Conservation (phyloP, 2,113 vertebrate species). For the Aldabrachelys gigantea region DNA sequence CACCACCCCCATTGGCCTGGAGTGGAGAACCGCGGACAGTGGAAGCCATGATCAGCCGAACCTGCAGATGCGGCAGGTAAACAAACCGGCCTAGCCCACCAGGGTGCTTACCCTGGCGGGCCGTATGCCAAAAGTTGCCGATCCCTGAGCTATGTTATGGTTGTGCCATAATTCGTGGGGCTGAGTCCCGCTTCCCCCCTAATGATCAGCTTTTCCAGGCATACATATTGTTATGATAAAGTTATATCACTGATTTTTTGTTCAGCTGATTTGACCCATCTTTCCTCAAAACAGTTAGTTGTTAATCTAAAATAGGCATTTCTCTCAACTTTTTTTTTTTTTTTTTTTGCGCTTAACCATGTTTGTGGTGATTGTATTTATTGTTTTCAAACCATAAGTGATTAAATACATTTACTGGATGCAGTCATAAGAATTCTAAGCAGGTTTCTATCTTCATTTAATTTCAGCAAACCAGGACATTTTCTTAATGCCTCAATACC, state of each 20-base stretch:
- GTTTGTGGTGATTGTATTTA: neutral
- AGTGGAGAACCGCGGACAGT: too few relatives aligned
- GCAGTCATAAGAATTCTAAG: conserved; percentile 4
- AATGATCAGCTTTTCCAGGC: neutral
- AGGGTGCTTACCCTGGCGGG: too few relatives aligned
- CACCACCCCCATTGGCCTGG: too few relatives aligned
- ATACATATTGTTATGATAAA: fast-evolving
- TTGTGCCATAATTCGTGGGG: neutral
- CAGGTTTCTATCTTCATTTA: neutral
- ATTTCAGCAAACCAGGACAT: neutral
- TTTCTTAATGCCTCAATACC: neutral
- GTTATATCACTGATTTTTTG: neutral
- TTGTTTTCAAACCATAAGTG: conserved; percentile 7
- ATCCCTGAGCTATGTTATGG: neutral
- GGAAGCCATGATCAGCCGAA: too few relatives aligned
- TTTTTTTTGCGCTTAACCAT: fast-evolving
- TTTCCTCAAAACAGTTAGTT: neutral
- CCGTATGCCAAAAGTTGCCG: too few relatives aligned
- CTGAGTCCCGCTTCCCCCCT: neutral
- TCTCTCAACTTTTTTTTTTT: neutral
- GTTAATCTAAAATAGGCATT: neutral
- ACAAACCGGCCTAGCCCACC: too few relatives aligned
- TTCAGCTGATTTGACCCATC: neutral
- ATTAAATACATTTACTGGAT: conserved; percentile 10
- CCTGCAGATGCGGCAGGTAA: too few relatives aligned